Evolutionary conservation across 2,113 vertebrate genomes (phyloP), one percentile per base, ranked within the genome.

Genomic region (Hippoglossus stenolepis): DNA sequence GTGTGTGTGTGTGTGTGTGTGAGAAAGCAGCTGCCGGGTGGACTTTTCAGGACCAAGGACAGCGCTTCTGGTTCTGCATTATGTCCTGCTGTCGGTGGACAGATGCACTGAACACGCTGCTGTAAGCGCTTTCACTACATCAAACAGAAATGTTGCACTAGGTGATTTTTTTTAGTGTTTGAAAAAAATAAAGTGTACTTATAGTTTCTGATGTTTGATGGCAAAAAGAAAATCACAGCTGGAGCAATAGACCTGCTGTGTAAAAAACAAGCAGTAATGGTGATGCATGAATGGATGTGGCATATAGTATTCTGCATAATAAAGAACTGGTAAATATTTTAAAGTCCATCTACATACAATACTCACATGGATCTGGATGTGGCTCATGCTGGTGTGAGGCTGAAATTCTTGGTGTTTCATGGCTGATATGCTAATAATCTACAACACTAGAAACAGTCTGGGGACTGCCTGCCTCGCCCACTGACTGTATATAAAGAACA

Each of bases 21-120:
- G 24, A 21, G 63, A 40, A 60, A 0, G 59, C 38, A 49, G 40
- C 18, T 2, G 56, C 57, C 45, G 61, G 70, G 53, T 47, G 56
- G 20, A 35, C 14, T 67, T 66, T 74, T 80, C 82, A 90, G 88
- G 70, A 87, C 85, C 79, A 85, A 78, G 81, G 87, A 90, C 89
- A 88, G 82, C 20, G 4, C 63, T 40, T 31, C 18, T 57, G 43
- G 21, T 56, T 63, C 71, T 77, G 75, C 51, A 76, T 65, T 13
- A 60, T n/a, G 67, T 73, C 61, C 65, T 73, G 71, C 63, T 65
- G 70, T 58, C 66, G 64, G 60, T 63, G 58, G 80, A 75, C 76
- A 35, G 58, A 65, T 51, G 63, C 76, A 17, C 60, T 23, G 56
- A 21, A 23, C 68, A 23, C 3, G 49, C 72, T 63, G 79, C 79